Conservation (phyloP, 2,797 vertebrate genomes). For the Takifugu ocellatus region DNA sequence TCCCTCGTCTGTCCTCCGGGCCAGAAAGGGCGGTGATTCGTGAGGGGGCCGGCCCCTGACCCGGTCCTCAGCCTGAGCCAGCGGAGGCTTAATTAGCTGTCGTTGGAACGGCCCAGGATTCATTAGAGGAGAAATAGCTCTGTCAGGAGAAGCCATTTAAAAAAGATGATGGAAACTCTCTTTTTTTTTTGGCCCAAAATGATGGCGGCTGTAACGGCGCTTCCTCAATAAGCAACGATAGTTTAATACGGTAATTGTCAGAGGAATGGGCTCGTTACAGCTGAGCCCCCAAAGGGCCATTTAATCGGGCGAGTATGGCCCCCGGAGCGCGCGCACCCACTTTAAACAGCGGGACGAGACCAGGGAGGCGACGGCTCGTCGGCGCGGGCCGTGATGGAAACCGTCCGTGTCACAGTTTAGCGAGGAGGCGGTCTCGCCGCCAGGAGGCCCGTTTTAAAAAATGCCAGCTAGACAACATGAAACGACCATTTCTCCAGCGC, state of each 20-base stretch:
- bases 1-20: constrained; percentile 26
- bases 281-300: constrained; percentile 78
- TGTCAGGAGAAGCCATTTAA: constrained; percentile 76
- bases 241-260: constrained; percentile 91
- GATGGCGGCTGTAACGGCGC: constrained; percentile 75
- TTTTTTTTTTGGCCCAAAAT: constrained; percentile 61
- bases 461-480: constrained; percentile 70
- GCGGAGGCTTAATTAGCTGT: constrained; percentile 83
- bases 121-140: constrained; percentile 76
- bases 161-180: constrained; percentile 78
- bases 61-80: constrained; percentile 70
- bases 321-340: constrained; percentile 60
- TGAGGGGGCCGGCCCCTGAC: constrained; percentile 70
- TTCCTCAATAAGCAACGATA: constrained; percentile 90
- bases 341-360: constrained; percentile 75
- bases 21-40: constrained; percentile 61
- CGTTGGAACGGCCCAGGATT: constrained; percentile 72
- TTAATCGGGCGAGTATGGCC: constrained; percentile 76
- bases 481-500: constrained; percentile 59
- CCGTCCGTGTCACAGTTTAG: constrained; percentile 55
- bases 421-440: constrained; percentile 64
- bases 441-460: constrained; percentile 35
- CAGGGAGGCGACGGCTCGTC: constrained; percentile 34
- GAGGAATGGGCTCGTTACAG: constrained; percentile 83
- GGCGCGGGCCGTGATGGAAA: constrained; percentile 57